A percentile compares a stretch with the other conserved stretches of the same genome.
Evolutionary conservation across 2,797 vertebrate species (phyloP).

Genomic region (Myripristis murdjan): DNA sequence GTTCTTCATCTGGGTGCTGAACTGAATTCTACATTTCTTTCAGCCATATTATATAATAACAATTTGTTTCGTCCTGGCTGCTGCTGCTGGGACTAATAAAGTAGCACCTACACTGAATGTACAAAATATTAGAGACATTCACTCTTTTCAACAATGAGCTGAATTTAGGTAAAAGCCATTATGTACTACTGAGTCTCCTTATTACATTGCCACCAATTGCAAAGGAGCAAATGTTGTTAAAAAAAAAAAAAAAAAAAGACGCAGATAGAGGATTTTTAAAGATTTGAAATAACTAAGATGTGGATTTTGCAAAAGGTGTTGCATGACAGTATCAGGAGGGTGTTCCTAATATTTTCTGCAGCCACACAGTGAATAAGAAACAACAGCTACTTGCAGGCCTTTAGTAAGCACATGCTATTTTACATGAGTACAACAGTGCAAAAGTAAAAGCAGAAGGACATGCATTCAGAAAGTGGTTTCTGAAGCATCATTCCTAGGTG

Average conservation of each 20-base stretch:
- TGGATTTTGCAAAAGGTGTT: too few species aligned
- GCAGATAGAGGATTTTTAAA: too few species aligned
- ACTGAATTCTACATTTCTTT: neutral
- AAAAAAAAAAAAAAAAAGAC: too few species aligned
- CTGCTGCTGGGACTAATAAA: neutral
- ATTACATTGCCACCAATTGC: too few species aligned
- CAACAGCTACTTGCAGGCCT: neutral
- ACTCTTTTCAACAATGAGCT: neutral
- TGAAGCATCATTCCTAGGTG: conserved; percentile 10
- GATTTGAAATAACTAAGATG: too few species aligned
- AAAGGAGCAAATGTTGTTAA: too few species aligned
- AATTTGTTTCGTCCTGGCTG: neutral
- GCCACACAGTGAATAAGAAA: neutral
- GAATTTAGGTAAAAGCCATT: too few species aligned
- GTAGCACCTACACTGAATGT: conserved; percentile 4
- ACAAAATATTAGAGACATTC: neutral
- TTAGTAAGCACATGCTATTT: neutral
- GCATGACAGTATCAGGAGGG: too few species aligned
- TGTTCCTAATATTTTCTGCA: too few species aligned
- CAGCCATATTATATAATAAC: neutral
- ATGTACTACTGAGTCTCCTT: too few species aligned
- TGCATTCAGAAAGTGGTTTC: neutral
- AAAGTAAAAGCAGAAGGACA: neutral
- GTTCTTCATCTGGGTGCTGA: neutral
- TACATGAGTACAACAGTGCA: neutral